Evolutionary conservation across 2,888 invertebrate species (phyloP), one percentile per base, ranked within the genome.

Genomic region (Heliconius sara): DNA sequence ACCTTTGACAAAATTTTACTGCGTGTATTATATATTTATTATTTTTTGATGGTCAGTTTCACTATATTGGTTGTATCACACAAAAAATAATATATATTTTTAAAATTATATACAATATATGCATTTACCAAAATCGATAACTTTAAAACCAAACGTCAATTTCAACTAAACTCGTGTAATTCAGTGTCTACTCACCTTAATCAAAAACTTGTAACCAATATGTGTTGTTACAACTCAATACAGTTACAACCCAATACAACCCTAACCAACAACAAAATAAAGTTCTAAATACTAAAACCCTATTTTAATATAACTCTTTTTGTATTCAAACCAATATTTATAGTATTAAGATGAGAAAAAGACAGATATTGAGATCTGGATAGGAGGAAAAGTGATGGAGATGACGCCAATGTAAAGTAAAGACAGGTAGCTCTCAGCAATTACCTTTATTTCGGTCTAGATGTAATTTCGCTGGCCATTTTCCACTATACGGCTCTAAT

Each of bases 351-450:
- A 86, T 85, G 85, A 83, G 87, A 91, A 81, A 82, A 88, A 85
- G 91, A 93, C 78, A 79, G 79, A 81, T 66, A 63, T 79, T 77
- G 80, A 70, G 76, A 78, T 66, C 71, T 57, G 27, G 7, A 63
- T 74, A 80, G 80, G 91, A 87, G 86, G 79, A 88, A 93, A 86
- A 89, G 91, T 82, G 93, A 93, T 70, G 74, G 88, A 83, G 84
- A 89, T 84, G 90, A 86, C 91, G 91, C 92, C 91, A 88, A 86
- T 85, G 85, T 83, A 84, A 85, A 87, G 92, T 92, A 92, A 85
- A 95, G 90, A 93, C 95, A 92, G 90, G 95, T 92, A 92, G 95
- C 93, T 85, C 81, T 80, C 83, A 84, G 89, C 93, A 93, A 95
- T 94, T 94, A 93, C 89, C 85, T 90, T 91, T 92, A 93, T 89